phyloP scores from a whole-genome alignment of 1,140 invertebrate species.

The Caerostris extrusa region DNA sequence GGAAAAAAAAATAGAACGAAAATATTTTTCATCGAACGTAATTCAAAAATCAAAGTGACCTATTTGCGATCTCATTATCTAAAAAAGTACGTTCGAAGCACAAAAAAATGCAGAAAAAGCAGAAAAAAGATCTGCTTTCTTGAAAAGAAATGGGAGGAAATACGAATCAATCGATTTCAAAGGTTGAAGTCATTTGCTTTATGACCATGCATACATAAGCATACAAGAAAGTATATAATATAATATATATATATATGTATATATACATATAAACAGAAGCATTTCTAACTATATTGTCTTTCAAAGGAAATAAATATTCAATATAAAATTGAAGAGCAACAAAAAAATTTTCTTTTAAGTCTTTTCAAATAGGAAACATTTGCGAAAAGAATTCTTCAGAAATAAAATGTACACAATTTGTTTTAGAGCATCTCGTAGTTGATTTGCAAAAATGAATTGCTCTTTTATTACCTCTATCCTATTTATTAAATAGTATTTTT shows the following conservation, averaged over 20 bases:
- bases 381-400: neutral
- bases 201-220: conserved; percentile 8
- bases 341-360: neutral
- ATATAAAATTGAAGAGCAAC: neutral
- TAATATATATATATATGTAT: conserved; percentile 34
- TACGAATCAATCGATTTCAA: conserved; percentile 39
- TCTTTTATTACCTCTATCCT: neutral
- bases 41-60: conserved; percentile 69
- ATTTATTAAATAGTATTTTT: too few relatives aligned
- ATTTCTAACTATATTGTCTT: conserved; percentile 48
- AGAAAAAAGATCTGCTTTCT: conserved; percentile 6
- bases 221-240: neutral
- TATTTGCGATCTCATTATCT: conserved; percentile 66
- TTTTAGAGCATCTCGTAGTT: neutral
- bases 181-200: neutral
- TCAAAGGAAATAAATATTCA: conserved; percentile 1
- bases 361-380: conserved; percentile 15
- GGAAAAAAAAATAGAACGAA: conserved; percentile 4
- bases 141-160: conserved; percentile 25
- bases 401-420: neutral
- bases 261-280: neutral
- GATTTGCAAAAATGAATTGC: neutral
- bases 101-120: neutral
- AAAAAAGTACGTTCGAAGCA: conserved; percentile 37
- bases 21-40: conserved; percentile 50